Conservation (phyloP, 35 echinoderm and acorn worm species). For the Strongylocentrotus purpuratus region DNA sequence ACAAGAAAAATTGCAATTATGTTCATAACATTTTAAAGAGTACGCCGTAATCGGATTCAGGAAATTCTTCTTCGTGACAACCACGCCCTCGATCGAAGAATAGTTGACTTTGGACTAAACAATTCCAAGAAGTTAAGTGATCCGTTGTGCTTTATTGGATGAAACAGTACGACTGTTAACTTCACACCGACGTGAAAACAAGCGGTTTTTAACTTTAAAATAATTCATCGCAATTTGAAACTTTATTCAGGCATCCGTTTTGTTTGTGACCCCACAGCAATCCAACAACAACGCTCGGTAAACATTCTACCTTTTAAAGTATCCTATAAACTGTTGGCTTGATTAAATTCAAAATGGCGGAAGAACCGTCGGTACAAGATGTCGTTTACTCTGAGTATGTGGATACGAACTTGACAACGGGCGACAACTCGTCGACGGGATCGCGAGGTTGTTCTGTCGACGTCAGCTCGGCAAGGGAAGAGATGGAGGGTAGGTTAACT, state of each 20-base stretch:
- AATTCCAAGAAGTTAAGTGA: neutral
- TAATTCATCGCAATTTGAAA: neutral
- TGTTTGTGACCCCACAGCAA: no score
- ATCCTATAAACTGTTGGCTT: neutral
- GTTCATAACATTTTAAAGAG: no score
- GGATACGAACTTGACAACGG: neutral
- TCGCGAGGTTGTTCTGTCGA: neutral
- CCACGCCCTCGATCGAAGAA: no score
- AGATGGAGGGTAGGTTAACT: neutral
- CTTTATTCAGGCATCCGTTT: neutral
- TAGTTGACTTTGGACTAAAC: no score
- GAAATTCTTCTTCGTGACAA: no score
- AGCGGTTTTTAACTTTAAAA: neutral
- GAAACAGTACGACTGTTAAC: neutral
- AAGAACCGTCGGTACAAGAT: neutral
- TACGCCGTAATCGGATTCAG: no score
- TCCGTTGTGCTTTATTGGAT: neutral
- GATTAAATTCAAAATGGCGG: neutral
- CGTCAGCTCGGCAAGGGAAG: slow-evolving; percentile 8
- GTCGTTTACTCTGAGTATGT: neutral
- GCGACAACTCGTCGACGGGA: slow-evolving; percentile 6
- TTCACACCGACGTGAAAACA: no score
- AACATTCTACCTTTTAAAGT: neutral
- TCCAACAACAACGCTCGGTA: no score
- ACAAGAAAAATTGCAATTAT: no score